Evolutionary conservation across 1,140 invertebrate species (phyloP).

Genomic region (Saxidomus purpurata): DNA sequence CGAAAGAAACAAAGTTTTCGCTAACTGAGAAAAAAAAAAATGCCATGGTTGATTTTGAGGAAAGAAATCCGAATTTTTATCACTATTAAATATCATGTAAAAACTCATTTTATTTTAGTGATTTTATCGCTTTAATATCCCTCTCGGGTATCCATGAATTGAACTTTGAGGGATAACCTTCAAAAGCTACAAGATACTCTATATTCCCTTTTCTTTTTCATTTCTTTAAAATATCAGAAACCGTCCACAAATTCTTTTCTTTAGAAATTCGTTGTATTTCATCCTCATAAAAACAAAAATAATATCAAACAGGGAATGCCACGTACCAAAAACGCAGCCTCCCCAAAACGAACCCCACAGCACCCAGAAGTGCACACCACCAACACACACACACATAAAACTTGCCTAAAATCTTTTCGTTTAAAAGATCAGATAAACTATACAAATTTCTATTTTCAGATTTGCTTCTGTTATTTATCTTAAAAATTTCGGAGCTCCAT

Average conservation of each 20-base stretch:
- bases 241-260: conserved; percentile 24
- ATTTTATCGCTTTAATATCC: conserved; percentile 6
- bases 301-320: no score
- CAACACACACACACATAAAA: no score
- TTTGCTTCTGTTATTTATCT: neutral
- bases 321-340: no score
- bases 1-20: neutral
- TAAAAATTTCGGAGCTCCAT: conserved; percentile 21
- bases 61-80: conserved; percentile 23
- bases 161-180: conserved; percentile 21
- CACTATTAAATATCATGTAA: neutral
- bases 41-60: conserved; percentile 18
- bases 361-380: no score
- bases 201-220: neutral
- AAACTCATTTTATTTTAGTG: neutral
- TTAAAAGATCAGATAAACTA: conserved; percentile 1
- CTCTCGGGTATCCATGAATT: conserved; percentile 5
- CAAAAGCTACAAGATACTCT: conserved; percentile 18
- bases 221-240: conserved; percentile 13
- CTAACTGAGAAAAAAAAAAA: conserved; percentile 32
- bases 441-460: neutral
- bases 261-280: conserved; percentile 4
- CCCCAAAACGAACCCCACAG: no score
- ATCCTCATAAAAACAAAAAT: no score
- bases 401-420: neutral